Evolutionary conservation across 2,113 vertebrate species (phyloP).

Genomic region (Syrmaticus mikado): DNA sequence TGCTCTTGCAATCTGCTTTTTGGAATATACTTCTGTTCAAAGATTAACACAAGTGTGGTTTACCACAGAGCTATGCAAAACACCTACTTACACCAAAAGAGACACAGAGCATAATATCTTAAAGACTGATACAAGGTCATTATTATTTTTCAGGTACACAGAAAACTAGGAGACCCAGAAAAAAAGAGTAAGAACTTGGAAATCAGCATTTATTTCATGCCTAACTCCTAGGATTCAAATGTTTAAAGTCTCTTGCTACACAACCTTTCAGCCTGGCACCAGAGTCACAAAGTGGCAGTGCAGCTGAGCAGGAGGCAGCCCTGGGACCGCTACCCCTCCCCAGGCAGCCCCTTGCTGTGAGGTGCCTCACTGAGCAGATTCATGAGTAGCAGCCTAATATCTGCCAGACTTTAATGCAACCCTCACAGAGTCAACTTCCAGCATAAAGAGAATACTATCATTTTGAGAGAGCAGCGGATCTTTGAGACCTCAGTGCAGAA

Average conservation of each 20-base stretch:
- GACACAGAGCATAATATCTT: not conserved
- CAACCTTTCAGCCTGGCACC: not conserved
- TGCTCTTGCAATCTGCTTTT: not conserved
- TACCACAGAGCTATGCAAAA: not conserved
- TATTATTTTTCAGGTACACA: not conserved
- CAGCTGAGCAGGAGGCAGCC: not conserved
- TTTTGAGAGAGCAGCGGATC: not conserved
- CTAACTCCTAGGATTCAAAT: not conserved
- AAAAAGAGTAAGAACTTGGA: not conserved
- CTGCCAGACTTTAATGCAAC: not conserved
- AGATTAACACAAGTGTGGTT: not conserved
- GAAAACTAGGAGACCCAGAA: not conserved
- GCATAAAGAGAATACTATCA: not conserved
- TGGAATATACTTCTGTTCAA: not conserved
- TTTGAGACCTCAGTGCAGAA: not conserved
- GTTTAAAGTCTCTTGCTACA: not conserved
- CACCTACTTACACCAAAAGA: not conserved
- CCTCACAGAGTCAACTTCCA: not conserved
- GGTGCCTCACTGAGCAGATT: not conserved
- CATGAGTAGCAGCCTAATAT: rapidly evolving
- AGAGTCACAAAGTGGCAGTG: not conserved
- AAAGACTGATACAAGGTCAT: not conserved
- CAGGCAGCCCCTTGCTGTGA: not conserved
- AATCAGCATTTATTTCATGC: not conserved
- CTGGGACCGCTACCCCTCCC: not conserved